These are phyloP conservation scores for Apogon hyalosoma DNA, from an alignment of 2,797 vertebrate genomes.

Conservation along the genomic window DNA sequence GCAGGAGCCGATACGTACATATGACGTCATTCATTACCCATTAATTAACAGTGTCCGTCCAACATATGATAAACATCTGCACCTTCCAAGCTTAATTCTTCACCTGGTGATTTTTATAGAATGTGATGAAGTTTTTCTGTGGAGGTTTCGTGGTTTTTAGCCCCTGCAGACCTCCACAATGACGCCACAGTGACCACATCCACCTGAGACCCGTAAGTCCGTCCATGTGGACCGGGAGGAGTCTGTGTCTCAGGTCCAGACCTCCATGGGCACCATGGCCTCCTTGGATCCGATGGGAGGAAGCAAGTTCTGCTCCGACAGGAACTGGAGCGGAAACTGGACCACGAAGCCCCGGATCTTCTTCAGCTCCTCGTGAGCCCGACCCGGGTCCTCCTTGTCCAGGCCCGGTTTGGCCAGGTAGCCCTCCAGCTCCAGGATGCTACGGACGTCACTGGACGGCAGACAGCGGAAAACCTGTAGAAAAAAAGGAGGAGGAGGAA, in stretches of 20 bases:
- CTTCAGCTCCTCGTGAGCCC: constrained; percentile 91
- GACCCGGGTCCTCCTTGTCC: constrained; percentile 86
- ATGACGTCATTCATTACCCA: too few relatives aligned
- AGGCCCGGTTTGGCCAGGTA: constrained; percentile 87
- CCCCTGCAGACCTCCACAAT: background rate
- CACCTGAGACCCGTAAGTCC: too few relatives aligned
- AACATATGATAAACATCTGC: too few relatives aligned
- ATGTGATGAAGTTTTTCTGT: too few relatives aligned
- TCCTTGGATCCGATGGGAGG: constrained; percentile 95
- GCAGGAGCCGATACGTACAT: too few relatives aligned
- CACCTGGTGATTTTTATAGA: too few relatives aligned
- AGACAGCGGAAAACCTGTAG: constrained; percentile 94
- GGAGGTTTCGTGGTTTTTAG: too few relatives aligned
- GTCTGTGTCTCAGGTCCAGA: constrained; percentile 89
- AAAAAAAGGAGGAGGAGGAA: too few relatives aligned
- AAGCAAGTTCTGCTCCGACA: constrained; percentile 91
- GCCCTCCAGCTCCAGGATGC: constrained; percentile 88
- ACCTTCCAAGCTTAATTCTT: too few relatives aligned
- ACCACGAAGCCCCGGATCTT: constrained; percentile 96
- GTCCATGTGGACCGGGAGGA: background rate
- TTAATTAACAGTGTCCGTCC: too few relatives aligned
- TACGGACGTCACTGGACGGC: constrained; percentile 93
- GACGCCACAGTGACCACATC: background rate
- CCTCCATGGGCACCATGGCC: constrained; percentile 95
- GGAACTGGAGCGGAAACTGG: constrained; percentile 94